A percentile compares a stretch with the other conserved stretches of the same genome.
These are phyloP conservation scores for Tachyglossus aculeatus DNA, from an alignment of 2,797 vertebrate species.

Conservation along the genomic window DNA sequence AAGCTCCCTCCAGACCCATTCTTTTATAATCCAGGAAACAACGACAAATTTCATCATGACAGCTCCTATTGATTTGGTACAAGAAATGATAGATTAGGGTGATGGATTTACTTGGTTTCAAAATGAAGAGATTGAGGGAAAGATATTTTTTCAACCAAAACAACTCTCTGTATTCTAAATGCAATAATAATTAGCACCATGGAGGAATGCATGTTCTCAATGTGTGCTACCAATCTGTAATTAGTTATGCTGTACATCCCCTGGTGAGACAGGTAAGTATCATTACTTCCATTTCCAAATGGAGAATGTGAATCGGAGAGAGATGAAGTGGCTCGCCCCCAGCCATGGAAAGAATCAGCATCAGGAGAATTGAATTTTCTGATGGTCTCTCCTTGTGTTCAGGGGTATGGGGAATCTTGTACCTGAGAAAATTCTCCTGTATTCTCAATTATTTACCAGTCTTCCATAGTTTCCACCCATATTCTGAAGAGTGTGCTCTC, in stretches of 20 bases:
- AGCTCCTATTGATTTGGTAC: background rate
- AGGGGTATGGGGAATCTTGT: too few relatives aligned
- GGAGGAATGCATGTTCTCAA: constrained; percentile 27
- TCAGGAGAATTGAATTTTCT: constrained; percentile 36
- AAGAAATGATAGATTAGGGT: constrained; percentile 18
- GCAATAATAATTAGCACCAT: constrained; percentile 34
- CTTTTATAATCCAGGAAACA: background rate
- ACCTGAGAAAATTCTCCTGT: too few relatives aligned
- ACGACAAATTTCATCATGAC: background rate
- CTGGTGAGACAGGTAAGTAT: constrained; percentile 33
- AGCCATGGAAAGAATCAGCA: constrained; percentile 24
- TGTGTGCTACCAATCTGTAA: constrained; percentile 38
- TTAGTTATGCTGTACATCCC: constrained; percentile 31
- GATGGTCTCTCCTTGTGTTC: too few relatives aligned
- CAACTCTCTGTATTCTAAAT: constrained; percentile 27
- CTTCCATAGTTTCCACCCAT: too few relatives aligned
- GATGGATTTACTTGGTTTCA: constrained; percentile 5
- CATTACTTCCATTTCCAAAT: constrained; percentile 25
- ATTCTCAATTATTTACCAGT: too few relatives aligned
- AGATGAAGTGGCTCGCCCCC: constrained; percentile 18
- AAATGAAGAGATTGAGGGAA: constrained; percentile 20
- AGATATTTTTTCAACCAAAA: background rate
- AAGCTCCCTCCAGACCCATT: background rate
- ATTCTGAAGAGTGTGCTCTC: too few relatives aligned
- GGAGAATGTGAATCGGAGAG: constrained; percentile 31